Base-by-base conservation (phyloP, 1,140 invertebrate species). In the Ladona fulva region DNA sequence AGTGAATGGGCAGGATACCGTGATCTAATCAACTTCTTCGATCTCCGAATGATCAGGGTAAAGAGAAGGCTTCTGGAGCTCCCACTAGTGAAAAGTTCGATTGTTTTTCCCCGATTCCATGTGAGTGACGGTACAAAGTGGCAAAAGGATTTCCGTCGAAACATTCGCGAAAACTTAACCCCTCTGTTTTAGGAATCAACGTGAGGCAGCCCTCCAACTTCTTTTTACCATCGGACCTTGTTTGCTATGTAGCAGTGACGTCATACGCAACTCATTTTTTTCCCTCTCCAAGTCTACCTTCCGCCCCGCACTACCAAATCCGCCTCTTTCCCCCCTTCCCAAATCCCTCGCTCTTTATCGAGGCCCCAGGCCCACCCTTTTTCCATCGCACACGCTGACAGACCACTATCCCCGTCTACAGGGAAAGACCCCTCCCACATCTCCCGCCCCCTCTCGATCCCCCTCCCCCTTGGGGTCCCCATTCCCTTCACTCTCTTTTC, bases 371-470 rank as follows among this genome's bases (percentile, higher is more conserved):
- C 52, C 52, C 52, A 66, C 52, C 52, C 52, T 66, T 66, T 66
- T 66, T 66, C 52, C 52, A 66, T 66, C n/a, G 52, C 52, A 66
- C 52, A 66, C 52, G 52, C 52, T 66, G 52, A 66, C 52, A 66
- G 52, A 66, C 52, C 52, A 66, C 52, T 66, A 66, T 66, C 52
- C 52, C 52, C 14, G 52, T 66, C 52, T 66, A 66, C 52, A 16
- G 52, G n/a, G 3, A 66, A 66, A 22, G n/a, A 66, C 52, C 52
- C 52, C 52, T 66, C 52, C 52, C 52, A 16, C 52, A 16, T 66
- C 52, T 66, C 52, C 14, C 52, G 16, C 52, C 52, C 52, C 52
- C 52, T 66, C 52, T 5, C 52, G 16, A 16, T 22, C 52, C 52
- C 52, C 52, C 12, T 12, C 52, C 14, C 14, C 52, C 52, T 22